phyloP scores from a whole-genome alignment of 35 echinoderm and acorn worm species.

The Eucidaris tribuloides region DNA sequence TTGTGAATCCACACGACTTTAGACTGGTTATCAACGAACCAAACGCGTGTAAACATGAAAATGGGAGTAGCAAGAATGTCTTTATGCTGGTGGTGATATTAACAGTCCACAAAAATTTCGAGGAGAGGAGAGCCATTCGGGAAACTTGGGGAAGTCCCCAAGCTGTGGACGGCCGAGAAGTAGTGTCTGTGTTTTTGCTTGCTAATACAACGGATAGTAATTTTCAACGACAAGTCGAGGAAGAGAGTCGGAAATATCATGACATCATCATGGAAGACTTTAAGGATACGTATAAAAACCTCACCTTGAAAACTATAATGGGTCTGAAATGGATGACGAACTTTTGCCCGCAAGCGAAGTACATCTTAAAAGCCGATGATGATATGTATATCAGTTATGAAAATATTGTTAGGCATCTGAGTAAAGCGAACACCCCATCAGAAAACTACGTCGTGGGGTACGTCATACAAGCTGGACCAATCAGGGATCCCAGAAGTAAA shows the following conservation, averaged over 20 bases:
- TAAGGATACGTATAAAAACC: too few relatives aligned
- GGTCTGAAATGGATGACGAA: too few relatives aligned
- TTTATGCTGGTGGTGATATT: constrained; percentile 14
- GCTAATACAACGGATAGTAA: not conserved
- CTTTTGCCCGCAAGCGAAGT: too few relatives aligned
- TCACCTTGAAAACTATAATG: too few relatives aligned
- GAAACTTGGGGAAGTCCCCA: constrained; percentile 36
- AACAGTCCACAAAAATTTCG: constrained; percentile 34
- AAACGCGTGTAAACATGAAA: not conserved
- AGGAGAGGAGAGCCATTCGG: constrained; percentile 39
- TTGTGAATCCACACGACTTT: constrained; percentile 36
- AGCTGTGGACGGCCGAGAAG: not conserved
- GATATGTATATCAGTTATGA: too few relatives aligned
- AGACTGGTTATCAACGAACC: constrained; percentile 52
- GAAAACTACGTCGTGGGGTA: not conserved
- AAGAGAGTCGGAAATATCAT: constrained; percentile 8
- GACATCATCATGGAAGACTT: too few relatives aligned
- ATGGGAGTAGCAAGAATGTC: not conserved
- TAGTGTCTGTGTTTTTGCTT: constrained; percentile 33
- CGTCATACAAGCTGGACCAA: not conserved
- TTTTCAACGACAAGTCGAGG: not conserved
- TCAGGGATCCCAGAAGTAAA: constrained; percentile 35
- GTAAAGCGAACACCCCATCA: not conserved
- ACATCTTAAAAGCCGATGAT: too few relatives aligned
- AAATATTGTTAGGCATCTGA: not conserved